Evolutionary conservation across 2,113 vertebrate species (phyloP), one percentile per base, ranked within the genome.

Genomic region (Cyprinodon tularosa): DNA sequence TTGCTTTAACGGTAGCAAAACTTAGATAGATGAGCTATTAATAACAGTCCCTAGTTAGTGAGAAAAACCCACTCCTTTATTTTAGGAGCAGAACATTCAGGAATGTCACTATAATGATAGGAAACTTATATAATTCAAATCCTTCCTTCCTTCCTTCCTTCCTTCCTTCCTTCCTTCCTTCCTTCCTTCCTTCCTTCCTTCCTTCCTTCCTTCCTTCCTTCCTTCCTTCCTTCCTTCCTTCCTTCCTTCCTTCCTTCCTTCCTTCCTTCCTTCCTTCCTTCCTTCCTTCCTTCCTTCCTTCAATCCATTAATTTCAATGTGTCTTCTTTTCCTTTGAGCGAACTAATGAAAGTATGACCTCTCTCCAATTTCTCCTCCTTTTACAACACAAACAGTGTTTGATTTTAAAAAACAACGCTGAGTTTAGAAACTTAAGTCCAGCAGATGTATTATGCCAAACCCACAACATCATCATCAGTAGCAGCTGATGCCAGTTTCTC

Each of bases 401-500:
- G 9, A 72, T 77, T 74, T 57, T 39, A 20, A 39, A 72, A 82
- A 81, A 11, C 47, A n/a, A 6, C 50, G 8, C 37, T 42, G 68
- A 36, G 64, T 63, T 57, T 77, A 70, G 64, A 72, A 50, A 68
- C 53, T 57, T 50, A 68, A 62, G 57, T 66, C 65, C 50, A 60
- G 70, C 38, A 61, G 12, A 71, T 47, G 36, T 48, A 74, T 60
- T 74, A 53, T 64, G 12, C 75, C 13, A 68, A 68, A 84, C 62
- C 70, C 81, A 59, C 76, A 77, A 68, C 44, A n/a, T 64, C 67
- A 67, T 64, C 79, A 60, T 47, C 22, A 66, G 29, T 50, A 59
- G 47, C 61, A 47, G 38, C 71, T 64, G 75, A 61, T 68, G 63
- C 59, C 85, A 84, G 82, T 17, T 65, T 59, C 68, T 74, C 61